Base-by-base conservation (phyloP, 2,113 vertebrate genomes). In the Channa maculata region DNA sequence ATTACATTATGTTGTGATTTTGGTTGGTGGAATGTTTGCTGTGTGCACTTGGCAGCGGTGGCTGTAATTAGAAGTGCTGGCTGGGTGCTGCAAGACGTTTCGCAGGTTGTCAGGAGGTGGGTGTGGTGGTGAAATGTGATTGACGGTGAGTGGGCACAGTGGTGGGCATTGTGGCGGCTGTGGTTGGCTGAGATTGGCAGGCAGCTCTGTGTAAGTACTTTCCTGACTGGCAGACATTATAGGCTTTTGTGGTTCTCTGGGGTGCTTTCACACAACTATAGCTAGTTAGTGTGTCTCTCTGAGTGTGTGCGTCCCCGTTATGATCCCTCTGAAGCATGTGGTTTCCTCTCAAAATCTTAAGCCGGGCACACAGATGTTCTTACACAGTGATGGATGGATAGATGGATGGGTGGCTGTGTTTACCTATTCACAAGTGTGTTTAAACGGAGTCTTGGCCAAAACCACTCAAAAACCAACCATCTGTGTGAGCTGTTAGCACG, bases 141-240 rank as follows among this genome's bases (percentile, higher is more conserved):
- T 88, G 88, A 85, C 84, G 8, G 68, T 3, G 75, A 84, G 87
- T 76, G 82, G 86, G 89, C 80, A 64, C 86, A 44, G 80, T 43
- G 52, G 77, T 53, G 81, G 85, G 77, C 69, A 55, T 52, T 71
- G 83, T 48, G 78, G 85, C 61, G 44, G 75, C 77, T n/a, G 83
- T 11, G 85, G 86, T 75, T n/a, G 71, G 67, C 52, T n/a, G 39
- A 62, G 88, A 92, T 86, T 89, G 86, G 85, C 90, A 90, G 87
- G 55, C 81, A 6, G 77, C 57, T 75, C 52, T 69, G 65, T 75
- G 71, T 75, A 80, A 91, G 80, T 71, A 80, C 73, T 79, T 75
- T 68, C 44, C 52, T 86, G 85, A 91, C 80, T 77, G 73, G 82
- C 82, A 61, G 81, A 75, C 72, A 43, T 75, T 77, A 70, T 48